Percentiles rank a stretch among this genome's conserved stretches.
These are phyloP conservation scores for Podocnemis expansa DNA, from an alignment of 2,113 vertebrate genomes.

Conservation along the genomic window DNA sequence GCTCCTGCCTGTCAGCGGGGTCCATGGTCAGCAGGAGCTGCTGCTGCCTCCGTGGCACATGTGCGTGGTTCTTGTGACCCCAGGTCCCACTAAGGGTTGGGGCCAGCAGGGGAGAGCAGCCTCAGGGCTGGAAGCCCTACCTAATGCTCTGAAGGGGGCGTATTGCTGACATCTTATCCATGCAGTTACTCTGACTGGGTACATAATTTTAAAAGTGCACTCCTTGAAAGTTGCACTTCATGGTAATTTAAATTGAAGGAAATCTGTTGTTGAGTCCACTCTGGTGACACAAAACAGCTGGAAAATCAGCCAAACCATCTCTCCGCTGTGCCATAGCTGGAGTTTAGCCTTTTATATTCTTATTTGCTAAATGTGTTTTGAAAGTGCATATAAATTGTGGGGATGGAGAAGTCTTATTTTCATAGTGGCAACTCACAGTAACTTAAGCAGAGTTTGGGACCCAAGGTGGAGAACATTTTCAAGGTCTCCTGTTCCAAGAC, in stretches of 20 bases:
- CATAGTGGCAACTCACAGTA: not conserved
- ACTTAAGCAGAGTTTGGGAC: not conserved
- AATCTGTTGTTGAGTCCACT: not conserved
- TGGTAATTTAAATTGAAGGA: not conserved
- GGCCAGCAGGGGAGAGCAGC: too few species aligned
- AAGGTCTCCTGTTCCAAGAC: not conserved
- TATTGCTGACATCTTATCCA: too few species aligned
- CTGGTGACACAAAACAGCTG: not conserved
- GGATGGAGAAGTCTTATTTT: not conserved
- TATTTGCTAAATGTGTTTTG: not conserved
- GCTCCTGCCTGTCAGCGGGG: too few species aligned
- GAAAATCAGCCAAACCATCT: not conserved
- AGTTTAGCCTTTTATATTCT: not conserved
- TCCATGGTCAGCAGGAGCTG: too few species aligned
- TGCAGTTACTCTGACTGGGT: not conserved
- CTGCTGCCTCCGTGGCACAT: too few species aligned
- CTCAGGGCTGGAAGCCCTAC: too few species aligned
- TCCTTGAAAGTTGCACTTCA: not conserved
- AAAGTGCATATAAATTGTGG: not conserved
- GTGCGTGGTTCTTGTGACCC: too few species aligned
- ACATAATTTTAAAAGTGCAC: not conserved
- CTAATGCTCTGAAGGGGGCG: too few species aligned
- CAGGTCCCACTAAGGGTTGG: too few species aligned
- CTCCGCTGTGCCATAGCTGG: not conserved
- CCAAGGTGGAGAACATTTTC: not conserved